These are phyloP conservation scores for Stenichneumon culpator DNA, from an alignment of 2,888 invertebrate genomes.

Conservation along the genomic window DNA sequence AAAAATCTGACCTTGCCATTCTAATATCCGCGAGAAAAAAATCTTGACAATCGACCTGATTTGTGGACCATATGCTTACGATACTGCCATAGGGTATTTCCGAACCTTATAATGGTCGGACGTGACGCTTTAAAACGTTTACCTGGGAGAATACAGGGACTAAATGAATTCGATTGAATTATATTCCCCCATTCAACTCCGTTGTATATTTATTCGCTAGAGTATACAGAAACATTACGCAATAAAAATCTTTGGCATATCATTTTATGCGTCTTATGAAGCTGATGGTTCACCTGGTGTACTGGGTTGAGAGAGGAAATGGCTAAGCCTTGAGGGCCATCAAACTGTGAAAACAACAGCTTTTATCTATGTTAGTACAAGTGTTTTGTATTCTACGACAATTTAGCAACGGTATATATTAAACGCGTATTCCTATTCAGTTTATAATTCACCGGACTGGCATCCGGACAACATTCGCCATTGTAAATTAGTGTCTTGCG, in stretches of 20 bases:
- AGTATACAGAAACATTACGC: not conserved
- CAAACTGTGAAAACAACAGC: not conserved
- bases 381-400: conserved; percentile 18
- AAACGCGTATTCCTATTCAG: not conserved
- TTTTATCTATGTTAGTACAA: conserved; percentile 23
- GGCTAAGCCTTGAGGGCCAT: not conserved
- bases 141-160: too few relatives aligned
- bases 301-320: conserved; percentile 1
- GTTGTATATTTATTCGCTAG: conserved; percentile 9
- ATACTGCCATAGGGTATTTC: too few relatives aligned
- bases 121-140: too few relatives aligned
- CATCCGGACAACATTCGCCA: conserved; percentile 24
- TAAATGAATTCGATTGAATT: too few relatives aligned
- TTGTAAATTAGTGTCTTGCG: not conserved
- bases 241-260: not conserved
- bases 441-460: conserved; percentile 11
- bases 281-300: not conserved
- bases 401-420: not conserved
- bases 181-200: not conserved
- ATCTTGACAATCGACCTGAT: too few relatives aligned
- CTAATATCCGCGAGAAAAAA: too few relatives aligned
- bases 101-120: too few relatives aligned
- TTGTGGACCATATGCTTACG: too few relatives aligned
- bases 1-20: too few relatives aligned
- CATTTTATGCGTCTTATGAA: conserved; percentile 27